Evolutionary conservation across 2,797 vertebrate species (phyloP).

Genomic region (Onychomys torridus): DNA sequence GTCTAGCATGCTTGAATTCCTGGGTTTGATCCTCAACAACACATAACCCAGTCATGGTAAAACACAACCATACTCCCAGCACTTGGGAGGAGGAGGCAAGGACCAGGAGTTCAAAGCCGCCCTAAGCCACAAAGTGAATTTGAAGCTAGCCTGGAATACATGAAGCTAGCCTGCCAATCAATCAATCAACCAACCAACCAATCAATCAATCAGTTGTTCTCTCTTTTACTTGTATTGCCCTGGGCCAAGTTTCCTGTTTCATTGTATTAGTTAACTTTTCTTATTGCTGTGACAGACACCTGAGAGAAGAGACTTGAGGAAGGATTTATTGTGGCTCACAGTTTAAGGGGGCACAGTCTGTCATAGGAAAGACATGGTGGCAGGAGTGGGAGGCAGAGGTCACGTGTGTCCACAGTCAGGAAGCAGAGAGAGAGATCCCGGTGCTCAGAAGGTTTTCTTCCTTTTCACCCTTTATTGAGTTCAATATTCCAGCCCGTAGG

Average conservation of each 20-base stretch:
- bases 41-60: neutral
- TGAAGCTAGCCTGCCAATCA: neutral
- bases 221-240: neutral
- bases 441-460: neutral
- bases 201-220: neutral
- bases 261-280: neutral
- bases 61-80: neutral
- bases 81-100: neutral
- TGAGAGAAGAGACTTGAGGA: neutral
- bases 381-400: neutral
- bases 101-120: neutral
- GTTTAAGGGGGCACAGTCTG: neutral
- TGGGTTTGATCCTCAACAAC: neutral
- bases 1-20: neutral
- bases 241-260: too few species aligned
- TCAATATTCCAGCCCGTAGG: too few species aligned
- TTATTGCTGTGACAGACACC: neutral
- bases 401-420: too few species aligned
- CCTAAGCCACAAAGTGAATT: neutral
- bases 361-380: neutral
- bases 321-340: neutral
- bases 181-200: neutral
- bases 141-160: neutral
- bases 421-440: neutral
- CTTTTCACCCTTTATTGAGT: neutral